Evolutionary conservation across 2,113 vertebrate genomes (phyloP).

Genomic region (Misgurnus anguillicaudatus): DNA sequence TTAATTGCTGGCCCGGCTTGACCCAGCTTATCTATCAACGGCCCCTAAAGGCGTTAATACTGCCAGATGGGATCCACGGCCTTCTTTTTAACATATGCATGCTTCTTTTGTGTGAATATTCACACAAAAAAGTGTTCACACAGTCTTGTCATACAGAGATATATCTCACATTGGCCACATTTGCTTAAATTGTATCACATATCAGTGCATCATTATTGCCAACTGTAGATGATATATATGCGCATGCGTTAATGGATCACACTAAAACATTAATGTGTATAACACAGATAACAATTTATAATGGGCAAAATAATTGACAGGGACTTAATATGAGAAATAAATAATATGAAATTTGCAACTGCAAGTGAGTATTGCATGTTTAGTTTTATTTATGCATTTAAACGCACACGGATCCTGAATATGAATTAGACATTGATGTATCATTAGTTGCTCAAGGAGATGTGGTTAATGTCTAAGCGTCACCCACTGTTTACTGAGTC

Average conservation of each 20-base stretch:
- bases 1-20: slow-evolving; percentile 58
- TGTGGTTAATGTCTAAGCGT: slow-evolving; percentile 2
- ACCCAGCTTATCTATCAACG: slow-evolving; percentile 21
- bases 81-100: slow-evolving; percentile 45
- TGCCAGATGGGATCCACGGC: slow-evolving; percentile 66
- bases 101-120: slow-evolving; percentile 28
- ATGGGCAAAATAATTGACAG: no score
- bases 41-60: slow-evolving; percentile 41
- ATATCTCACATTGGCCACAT: background rate
- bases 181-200: background rate
- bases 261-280: background rate
- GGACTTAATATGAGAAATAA: no score
- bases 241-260: no score
- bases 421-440: slow-evolving; percentile 10
- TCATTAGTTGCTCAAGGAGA: slow-evolving; percentile 10
- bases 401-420: background rate
- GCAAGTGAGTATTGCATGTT: background rate
- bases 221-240: background rate
- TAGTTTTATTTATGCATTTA: background rate
- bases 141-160: background rate
- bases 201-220: background rate
- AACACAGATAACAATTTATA: background rate
- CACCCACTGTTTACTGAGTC: slow-evolving; percentile 8
- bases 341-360: no score
- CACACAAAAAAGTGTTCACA: background rate